Percentiles rank a stretch among this genome's conserved stretches.
Evolutionary conservation across 2,113 vertebrate genomes (phyloP).

Genomic region (Rhizomys pruinosus): DNA sequence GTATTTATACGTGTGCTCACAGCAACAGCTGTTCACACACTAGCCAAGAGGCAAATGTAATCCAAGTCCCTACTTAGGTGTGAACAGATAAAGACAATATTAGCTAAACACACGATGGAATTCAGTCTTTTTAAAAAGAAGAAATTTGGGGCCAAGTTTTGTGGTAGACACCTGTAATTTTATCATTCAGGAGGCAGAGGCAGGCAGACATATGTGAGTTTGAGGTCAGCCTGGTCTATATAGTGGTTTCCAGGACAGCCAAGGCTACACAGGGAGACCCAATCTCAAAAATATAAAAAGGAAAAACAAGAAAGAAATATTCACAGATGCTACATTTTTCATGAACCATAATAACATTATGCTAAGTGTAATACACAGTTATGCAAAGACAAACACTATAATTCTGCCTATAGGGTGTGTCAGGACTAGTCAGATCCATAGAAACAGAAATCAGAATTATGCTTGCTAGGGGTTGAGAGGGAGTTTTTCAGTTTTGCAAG

Average conservation of each 20-base stretch:
- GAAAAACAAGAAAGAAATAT: not conserved
- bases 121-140: constrained; percentile 18
- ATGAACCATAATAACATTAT: not conserved
- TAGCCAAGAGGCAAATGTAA: constrained; percentile 16
- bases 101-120: not conserved
- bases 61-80: not conserved
- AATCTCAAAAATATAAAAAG: not conserved
- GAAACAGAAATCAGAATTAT: not conserved
- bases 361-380: constrained; percentile 2
- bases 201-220: not conserved
- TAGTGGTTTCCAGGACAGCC: not conserved
- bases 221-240: not conserved
- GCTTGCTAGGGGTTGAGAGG: not conserved
- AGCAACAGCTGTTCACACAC: not conserved
- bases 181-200: not conserved
- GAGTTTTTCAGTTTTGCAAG: not conserved
- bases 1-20: not conserved
- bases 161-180: not conserved
- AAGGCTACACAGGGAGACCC: not conserved
- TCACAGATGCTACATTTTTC: not conserved
- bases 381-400: not conserved
- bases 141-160: not conserved
- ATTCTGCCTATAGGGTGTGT: not conserved
- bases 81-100: not conserved
- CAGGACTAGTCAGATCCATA: not conserved